These are phyloP conservation scores for Pantherophis guttatus DNA, from an alignment of 2,113 vertebrate genomes.

Conservation along the genomic window DNA sequence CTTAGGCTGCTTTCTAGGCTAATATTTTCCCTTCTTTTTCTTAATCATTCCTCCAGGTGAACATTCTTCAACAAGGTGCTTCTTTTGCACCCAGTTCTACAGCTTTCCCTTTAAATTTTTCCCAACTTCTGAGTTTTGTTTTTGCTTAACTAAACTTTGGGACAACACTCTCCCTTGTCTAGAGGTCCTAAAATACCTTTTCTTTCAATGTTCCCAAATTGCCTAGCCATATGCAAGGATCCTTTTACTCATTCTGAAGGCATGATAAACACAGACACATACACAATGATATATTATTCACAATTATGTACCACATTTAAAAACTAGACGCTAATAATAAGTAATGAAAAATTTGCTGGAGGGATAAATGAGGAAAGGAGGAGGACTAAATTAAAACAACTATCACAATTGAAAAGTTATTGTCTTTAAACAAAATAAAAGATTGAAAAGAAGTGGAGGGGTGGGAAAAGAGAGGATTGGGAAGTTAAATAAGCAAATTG, in stretches of 20 bases:
- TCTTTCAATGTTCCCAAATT: neutral
- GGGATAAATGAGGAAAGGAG: neutral
- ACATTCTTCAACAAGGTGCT: neutral
- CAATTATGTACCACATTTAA: neutral
- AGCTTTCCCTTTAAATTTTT: neutral
- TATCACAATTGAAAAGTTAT: neutral
- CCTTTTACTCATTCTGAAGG: neutral
- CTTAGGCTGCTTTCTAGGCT: neutral
- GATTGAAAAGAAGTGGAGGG: neutral
- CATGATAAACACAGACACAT: neutral
- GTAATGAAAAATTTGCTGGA: neutral
- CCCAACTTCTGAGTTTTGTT: neutral
- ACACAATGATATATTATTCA: neutral
- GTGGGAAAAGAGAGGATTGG: neutral
- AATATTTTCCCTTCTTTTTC: neutral
- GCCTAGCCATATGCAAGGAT: too few species aligned
- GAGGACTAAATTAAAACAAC: neutral
- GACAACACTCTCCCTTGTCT: too few species aligned
- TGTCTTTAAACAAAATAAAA: neutral
- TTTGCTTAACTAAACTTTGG: neutral
- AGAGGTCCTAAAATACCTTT: too few species aligned
- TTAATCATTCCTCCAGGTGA: neutral
- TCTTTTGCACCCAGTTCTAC: neutral
- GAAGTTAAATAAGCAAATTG: neutral
- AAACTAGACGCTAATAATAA: neutral